phyloP scores from a whole-genome alignment of 2,797 vertebrate species.

The Leptodactylus fallax region DNA sequence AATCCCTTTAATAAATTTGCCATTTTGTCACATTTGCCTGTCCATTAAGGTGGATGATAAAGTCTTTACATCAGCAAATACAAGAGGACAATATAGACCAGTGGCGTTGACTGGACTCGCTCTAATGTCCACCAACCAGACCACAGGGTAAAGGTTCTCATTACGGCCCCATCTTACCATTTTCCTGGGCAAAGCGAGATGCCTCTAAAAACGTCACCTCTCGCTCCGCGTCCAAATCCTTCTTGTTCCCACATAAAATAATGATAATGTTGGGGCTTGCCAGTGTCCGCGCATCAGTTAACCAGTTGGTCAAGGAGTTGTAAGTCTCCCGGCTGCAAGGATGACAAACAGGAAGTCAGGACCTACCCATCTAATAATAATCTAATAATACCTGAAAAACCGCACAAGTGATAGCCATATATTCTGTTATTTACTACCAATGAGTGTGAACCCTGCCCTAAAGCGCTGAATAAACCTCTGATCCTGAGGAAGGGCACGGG shows the following conservation, averaged over 20 bases:
- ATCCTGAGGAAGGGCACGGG: too few species aligned
- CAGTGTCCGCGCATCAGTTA: slow-evolving; percentile 90
- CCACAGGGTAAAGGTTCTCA: too few species aligned
- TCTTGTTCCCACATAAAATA: slow-evolving; percentile 94
- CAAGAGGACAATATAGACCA: too few species aligned
- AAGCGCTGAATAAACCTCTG: background rate
- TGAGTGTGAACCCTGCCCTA: background rate
- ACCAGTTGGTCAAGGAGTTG: slow-evolving; percentile 92
- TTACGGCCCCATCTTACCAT: slow-evolving; percentile 75
- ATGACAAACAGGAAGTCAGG: background rate
- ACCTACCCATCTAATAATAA: too few species aligned
- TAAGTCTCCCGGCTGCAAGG: slow-evolving; percentile 88
- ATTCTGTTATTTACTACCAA: background rate
- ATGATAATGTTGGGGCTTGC: slow-evolving; percentile 95
- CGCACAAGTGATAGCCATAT: too few species aligned
- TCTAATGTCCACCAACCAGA: too few species aligned
- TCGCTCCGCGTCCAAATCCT: slow-evolving; percentile 89
- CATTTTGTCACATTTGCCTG: too few species aligned
- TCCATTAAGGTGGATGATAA: too few species aligned
- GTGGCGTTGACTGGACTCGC: too few species aligned
- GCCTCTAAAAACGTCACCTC: slow-evolving; percentile 95
- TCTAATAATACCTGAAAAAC: too few species aligned
- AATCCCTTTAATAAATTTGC: too few species aligned
- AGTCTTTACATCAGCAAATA: too few species aligned
- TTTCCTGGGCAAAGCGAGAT: slow-evolving; percentile 92